phyloP scores from a whole-genome alignment of 2,797 vertebrate genomes.

The Meriones psammophilus region DNA sequence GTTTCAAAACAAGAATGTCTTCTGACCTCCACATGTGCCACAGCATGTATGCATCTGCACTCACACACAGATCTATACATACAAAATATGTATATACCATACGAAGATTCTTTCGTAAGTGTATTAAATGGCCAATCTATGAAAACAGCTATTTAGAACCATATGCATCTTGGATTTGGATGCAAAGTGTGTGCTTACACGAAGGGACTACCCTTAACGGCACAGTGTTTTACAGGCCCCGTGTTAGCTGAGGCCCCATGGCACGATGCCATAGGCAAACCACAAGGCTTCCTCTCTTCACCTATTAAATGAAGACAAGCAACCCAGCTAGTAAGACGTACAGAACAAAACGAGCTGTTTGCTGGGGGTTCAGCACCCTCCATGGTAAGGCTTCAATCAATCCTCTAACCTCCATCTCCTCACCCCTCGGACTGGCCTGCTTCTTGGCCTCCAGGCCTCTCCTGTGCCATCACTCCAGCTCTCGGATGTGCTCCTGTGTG shows the following conservation, averaged over 20 bases:
- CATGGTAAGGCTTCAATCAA: neutral
- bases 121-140: neutral
- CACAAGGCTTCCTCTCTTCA: too few species aligned
- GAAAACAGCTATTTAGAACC: neutral
- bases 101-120: neutral
- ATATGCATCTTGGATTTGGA: neutral
- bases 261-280: neutral
- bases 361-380: neutral
- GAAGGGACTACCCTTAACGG: neutral
- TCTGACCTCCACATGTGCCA: neutral
- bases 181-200: neutral
- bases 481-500: neutral
- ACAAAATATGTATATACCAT: neutral
- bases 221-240: too few species aligned
- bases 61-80: neutral
- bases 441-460: neutral
- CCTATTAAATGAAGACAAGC: neutral
- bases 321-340: neutral
- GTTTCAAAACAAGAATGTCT: neutral
- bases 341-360: neutral
- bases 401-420: neutral
- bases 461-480: neutral
- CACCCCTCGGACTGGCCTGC: neutral
- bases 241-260: neutral
- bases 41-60: neutral